Evolutionary conservation across 2,113 vertebrate genomes (phyloP).

Genomic region (Rhizomys pruinosus): DNA sequence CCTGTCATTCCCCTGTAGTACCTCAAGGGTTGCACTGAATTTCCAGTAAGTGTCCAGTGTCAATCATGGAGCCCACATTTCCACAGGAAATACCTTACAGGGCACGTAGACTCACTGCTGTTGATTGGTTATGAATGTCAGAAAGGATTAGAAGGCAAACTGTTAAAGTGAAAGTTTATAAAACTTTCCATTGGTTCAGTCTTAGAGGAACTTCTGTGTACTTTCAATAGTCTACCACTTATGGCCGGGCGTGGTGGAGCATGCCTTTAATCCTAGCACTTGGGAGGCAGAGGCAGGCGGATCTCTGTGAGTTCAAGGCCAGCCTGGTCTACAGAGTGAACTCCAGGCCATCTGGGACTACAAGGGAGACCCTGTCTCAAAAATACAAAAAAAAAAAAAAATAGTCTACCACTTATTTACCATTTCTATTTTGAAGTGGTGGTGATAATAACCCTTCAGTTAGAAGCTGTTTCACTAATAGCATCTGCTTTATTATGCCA

Average conservation of each 20-base stretch:
- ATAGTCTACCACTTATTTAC: slow-evolving; percentile 76
- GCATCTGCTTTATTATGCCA: slow-evolving; percentile 77
- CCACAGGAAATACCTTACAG: neutral
- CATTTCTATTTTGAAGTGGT: slow-evolving; percentile 71
- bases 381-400: no score
- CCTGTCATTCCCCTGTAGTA: neutral
- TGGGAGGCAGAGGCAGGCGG: no score
- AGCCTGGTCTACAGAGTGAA: no score
- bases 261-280: no score
- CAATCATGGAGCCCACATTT: neutral
- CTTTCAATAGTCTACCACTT: slow-evolving; percentile 73
- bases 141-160: neutral
- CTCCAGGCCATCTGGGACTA: no score
- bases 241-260: no score
- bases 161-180: neutral
- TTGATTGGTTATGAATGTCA: neutral
- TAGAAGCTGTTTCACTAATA: slow-evolving; percentile 66
- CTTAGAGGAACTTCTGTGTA: slow-evolving; percentile 48
- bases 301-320: no score
- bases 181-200: neutral
- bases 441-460: slow-evolving; percentile 77
- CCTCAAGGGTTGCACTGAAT: neutral
- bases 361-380: no score
- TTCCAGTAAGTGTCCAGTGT: neutral
- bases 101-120: neutral